Evolutionary conservation across 2,113 vertebrate species (phyloP).

Genomic region (Argyrosomus japonicus): DNA sequence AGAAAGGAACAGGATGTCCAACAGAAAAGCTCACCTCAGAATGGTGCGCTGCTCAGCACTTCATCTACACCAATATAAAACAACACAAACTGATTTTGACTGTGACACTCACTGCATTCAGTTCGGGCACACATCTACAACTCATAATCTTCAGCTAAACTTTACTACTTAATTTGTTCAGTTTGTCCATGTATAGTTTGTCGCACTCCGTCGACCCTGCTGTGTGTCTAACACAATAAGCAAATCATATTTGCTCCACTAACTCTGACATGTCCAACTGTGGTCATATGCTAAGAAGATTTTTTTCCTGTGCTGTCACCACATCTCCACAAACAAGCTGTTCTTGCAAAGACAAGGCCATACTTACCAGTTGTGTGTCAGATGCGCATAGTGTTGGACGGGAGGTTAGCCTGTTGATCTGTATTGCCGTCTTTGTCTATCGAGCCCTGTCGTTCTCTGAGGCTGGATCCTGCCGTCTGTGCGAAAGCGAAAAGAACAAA

Average conservation of each 20-base stretch:
- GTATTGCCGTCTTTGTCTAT: conserved; percentile 27
- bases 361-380: conserved; percentile 77
- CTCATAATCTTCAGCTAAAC: background rate
- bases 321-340: background rate
- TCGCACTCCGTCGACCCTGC: background rate
- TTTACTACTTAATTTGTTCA: background rate
- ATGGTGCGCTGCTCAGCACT: too few species aligned
- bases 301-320: background rate
- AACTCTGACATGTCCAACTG: background rate
- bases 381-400: conserved; percentile 65
- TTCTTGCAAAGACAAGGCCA: background rate
- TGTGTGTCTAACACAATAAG: background rate
- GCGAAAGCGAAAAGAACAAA: conserved; percentile 16
- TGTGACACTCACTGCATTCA: too few species aligned
- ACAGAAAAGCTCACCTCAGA: too few species aligned
- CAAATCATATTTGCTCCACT: background rate
- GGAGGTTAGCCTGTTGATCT: conserved; percentile 38
- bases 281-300: background rate
- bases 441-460: conserved; percentile 29
- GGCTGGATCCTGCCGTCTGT: conserved; percentile 50
- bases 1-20: too few species aligned
- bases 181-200: background rate
- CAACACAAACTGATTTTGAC: too few species aligned
- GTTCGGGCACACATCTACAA: background rate
- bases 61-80: too few species aligned